These are phyloP conservation scores for Elgaria multicarinata DNA, from an alignment of 2,113 vertebrate species.

Conservation along the genomic window DNA sequence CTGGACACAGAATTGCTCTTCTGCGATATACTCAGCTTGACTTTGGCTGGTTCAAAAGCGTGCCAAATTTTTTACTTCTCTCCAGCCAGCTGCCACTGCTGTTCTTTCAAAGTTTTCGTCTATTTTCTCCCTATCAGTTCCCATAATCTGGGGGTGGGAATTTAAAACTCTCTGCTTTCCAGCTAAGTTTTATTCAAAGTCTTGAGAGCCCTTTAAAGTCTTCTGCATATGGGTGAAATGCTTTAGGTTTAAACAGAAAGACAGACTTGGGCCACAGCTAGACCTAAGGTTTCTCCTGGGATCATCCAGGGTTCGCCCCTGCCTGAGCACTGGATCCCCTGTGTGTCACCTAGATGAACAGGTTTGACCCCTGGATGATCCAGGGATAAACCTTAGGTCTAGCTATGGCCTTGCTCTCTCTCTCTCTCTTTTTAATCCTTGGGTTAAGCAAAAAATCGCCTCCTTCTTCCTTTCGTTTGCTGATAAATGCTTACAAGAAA, in stretches of 20 bases:
- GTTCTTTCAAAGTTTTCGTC: not conserved
- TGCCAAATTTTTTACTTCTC: not conserved
- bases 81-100: too few relatives aligned
- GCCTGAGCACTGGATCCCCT: too few relatives aligned
- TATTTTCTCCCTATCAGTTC: too few relatives aligned
- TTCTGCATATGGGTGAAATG: not conserved
- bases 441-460: not conserved
- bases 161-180: not conserved
- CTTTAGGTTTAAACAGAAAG: not conserved
- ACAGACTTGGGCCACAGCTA: too few relatives aligned
- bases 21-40: not conserved
- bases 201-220: not conserved
- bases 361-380: too few relatives aligned
- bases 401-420: too few relatives aligned
- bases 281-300: too few relatives aligned
- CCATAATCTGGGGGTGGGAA: not conserved
- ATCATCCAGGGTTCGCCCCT: too few relatives aligned
- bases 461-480: not conserved
- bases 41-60: not conserved
- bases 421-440: not conserved
- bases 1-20: too few relatives aligned
- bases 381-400: too few relatives aligned
- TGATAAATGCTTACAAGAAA: not conserved
- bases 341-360: too few relatives aligned
- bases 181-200: not conserved